phyloP scores from a whole-genome alignment of 2,113 vertebrate genomes.

The Salvelinus alpinus region DNA sequence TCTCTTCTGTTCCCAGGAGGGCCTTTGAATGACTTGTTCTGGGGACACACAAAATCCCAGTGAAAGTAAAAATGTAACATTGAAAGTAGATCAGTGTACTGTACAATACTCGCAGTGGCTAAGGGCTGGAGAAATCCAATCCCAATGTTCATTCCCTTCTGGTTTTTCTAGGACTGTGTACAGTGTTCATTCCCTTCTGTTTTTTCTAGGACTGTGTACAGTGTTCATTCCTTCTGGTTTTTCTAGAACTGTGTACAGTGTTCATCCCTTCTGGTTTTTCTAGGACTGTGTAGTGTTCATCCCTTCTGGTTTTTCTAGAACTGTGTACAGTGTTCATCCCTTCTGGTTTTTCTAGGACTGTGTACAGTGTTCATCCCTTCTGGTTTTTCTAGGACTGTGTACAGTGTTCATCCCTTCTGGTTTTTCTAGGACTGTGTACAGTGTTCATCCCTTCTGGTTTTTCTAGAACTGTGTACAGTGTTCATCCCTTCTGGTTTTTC shows the following conservation, averaged over 20 bases:
- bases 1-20: conserved; percentile 49
- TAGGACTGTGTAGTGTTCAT: neutral
- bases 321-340: neutral
- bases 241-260: neutral
- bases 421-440: neutral
- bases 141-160: neutral
- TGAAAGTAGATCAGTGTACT: neutral
- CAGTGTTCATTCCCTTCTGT: too few species aligned
- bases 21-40: conserved; percentile 75
- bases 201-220: too few species aligned
- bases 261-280: neutral
- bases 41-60: neutral
- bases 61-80: neutral
- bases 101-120: neutral
- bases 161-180: neutral
- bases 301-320: neutral
- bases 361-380: neutral
- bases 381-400: neutral
- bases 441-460: neutral
- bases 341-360: neutral
- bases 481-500: neutral
- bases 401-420: neutral
- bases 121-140: neutral
- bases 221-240: neutral
- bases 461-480: neutral